Base-by-base conservation (phyloP, 2,888 invertebrate species). In the Pediacus dermestoides region DNA sequence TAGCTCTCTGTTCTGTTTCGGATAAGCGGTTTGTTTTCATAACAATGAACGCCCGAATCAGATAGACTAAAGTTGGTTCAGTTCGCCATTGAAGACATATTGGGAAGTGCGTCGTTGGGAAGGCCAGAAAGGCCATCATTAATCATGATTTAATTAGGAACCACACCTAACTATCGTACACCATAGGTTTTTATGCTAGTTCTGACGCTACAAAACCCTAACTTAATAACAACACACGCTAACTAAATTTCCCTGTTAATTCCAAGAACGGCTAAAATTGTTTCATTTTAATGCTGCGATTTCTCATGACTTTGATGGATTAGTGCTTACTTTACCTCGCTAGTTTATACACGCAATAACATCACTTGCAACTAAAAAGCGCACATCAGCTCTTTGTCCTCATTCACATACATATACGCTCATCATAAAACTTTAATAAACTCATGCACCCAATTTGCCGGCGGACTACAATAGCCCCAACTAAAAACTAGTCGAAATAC, bases 301-400 rank as follows among this genome's bases (percentile, higher is more conserved):
- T 59, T 57, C 55, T 51, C 45, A 28, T 61, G 63, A 63, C 61
- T 58, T 59, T 61, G 63, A 61, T 63, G 61, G 61, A 61, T 63
- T 61, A 59, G 55, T 51, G 48, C 57, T 60, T 56, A 57, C 53
- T 60, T 54, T 51, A 52, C 55, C 54, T 55, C 48, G 51, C 50
- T 50, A 49, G 49, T 57, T 57, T 50, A 51, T 42, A 45, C 52
- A 52, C 52, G 50, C 50, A 52, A 52, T 43, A 48, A 44, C 49
- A 47, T 14, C 12, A 13, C 12, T 28, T 13, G 3, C 14, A 28
- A 28, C 28, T 28, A 28, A 28, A 28, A 28, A 4, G 23, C 23
- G 4, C 23, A 23, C 23, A 23, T 23, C 23, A 23, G 3, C n/a
- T n/a, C n/a, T n/a, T n/a, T n/a, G n/a, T n/a, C n/a, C n/a, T n/a